Evolutionary conservation across 2,113 vertebrate species (phyloP).

Genomic region (Semicossyphus pulcher): DNA sequence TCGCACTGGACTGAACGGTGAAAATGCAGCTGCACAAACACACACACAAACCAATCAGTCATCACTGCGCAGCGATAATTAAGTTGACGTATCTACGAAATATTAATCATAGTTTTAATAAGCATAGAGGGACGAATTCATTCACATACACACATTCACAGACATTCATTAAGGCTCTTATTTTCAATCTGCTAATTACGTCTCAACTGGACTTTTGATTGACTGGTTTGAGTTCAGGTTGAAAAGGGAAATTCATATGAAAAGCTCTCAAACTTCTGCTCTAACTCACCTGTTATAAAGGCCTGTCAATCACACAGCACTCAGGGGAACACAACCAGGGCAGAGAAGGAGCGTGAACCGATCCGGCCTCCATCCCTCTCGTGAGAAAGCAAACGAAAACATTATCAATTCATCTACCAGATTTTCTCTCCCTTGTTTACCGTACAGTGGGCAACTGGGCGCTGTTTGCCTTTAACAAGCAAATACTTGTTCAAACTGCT

Average conservation of each 20-base stretch:
- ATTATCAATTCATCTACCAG: constrained; percentile 33
- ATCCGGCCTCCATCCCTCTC: constrained; percentile 3
- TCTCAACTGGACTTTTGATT: constrained; percentile 28
- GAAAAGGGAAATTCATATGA: constrained; percentile 4
- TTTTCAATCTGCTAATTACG: constrained; percentile 38
- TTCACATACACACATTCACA: constrained; percentile 23
- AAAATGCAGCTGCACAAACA: not conserved
- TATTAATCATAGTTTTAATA: constrained; percentile 54
- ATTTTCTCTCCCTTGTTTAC: constrained; percentile 31
- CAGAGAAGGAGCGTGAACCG: not conserved
- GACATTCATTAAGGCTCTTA: constrained; percentile 17
- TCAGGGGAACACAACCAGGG: not conserved
- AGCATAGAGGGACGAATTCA: not conserved
- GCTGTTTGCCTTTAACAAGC: constrained; percentile 59
- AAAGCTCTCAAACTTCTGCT: constrained; percentile 14
- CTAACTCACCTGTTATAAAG: not conserved
- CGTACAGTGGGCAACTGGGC: constrained; percentile 9
- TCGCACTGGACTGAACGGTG: constrained; percentile 5
- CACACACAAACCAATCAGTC: constrained; percentile 10
- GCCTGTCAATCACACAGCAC: constrained; percentile 22
- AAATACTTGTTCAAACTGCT: constrained; percentile 58
- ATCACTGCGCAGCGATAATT: not conserved
- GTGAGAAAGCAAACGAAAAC: constrained; percentile 15
- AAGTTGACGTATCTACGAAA: constrained; percentile 20
- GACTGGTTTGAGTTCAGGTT: constrained; percentile 18